These are phyloP conservation scores for Trissolcus japonicus DNA, from an alignment of 2,888 invertebrate genomes.

Conservation along the genomic window DNA sequence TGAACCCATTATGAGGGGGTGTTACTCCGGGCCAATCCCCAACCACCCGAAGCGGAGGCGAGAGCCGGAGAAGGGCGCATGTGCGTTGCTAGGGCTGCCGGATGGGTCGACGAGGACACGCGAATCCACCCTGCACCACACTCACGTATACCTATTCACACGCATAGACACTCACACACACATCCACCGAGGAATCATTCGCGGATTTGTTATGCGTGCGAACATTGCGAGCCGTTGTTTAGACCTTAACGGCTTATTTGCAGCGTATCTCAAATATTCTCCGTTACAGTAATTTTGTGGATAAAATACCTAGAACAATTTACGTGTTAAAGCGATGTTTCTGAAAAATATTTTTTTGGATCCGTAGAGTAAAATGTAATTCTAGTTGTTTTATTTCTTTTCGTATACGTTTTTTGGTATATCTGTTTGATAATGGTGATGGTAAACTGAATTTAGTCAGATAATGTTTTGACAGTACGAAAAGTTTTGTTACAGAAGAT, in stretches of 20 bases:
- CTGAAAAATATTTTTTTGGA: no score
- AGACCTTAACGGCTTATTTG: conserved; percentile 45
- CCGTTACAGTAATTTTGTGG: conserved; percentile 9
- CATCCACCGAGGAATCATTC: conserved; percentile 25
- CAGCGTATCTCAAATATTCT: conserved; percentile 25
- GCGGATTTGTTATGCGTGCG: conserved; percentile 48
- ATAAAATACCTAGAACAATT: conserved; percentile 1
- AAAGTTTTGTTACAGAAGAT: no score
- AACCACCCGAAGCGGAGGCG: conserved; percentile 71
- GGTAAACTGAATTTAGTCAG: no score
- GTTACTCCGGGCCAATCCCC: conserved; percentile 77
- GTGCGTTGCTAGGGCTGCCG: conserved; percentile 76
- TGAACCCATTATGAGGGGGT: conserved; percentile 77
- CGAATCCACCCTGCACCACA: conserved; percentile 58
- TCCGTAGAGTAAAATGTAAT: no score
- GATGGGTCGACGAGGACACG: conserved; percentile 69
- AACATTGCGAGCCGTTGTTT: conserved; percentile 45
- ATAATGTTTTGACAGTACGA: no score
- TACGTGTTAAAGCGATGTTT: background rate
- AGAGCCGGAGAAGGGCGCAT: conserved; percentile 72
- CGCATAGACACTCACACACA: conserved; percentile 11
- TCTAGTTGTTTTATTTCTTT: no score
- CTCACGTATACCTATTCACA: conserved; percentile 10
- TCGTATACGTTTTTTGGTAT: no score
- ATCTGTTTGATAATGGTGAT: no score